These are phyloP conservation scores for Carabus problematicus DNA, from an alignment of 2,888 invertebrate genomes.

Conservation along the genomic window DNA sequence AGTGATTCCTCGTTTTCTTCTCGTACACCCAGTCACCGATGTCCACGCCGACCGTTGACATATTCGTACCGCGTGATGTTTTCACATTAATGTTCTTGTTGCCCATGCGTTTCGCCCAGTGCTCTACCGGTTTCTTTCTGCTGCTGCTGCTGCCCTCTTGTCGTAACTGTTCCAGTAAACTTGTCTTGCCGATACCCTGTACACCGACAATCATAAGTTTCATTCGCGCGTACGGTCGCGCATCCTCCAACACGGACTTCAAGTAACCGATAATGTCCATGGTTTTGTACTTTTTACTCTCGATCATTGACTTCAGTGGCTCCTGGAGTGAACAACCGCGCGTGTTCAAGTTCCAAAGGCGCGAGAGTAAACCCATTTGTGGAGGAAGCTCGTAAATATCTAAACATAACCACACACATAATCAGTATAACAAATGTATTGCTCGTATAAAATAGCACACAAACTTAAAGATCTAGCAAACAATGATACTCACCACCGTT, in stretches of 20 bases:
- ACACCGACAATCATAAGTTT: slow-evolving; percentile 96
- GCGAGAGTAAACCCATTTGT: slow-evolving; percentile 90
- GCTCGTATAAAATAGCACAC: not conserved
- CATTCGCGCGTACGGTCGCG: slow-evolving; percentile 92
- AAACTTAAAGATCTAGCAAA: not conserved
- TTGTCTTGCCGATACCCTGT: slow-evolving; percentile 88
- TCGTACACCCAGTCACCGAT: slow-evolving; percentile 95
- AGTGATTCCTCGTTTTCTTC: slow-evolving; percentile 77
- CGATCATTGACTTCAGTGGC: slow-evolving; percentile 89
- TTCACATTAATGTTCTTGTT: slow-evolving; percentile 82
- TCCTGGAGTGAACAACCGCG: slow-evolving; percentile 88
- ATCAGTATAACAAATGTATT: slow-evolving; percentile 15
- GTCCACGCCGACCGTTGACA: slow-evolving; percentile 98
- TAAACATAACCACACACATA: no score
- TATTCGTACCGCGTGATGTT: slow-evolving; percentile 77
- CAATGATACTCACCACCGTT: slow-evolving; percentile 69
- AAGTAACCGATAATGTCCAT: slow-evolving; percentile 94
- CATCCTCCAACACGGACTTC: slow-evolving; percentile 87
- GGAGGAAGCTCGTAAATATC: slow-evolving; percentile 90
- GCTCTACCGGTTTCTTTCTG: slow-evolving; percentile 77
- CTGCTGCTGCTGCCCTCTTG: slow-evolving; percentile 85
- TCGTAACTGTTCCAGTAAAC: slow-evolving; percentile 84
- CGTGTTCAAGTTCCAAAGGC: slow-evolving; percentile 96
- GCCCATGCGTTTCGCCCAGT: slow-evolving; percentile 96
- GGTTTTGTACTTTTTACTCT: slow-evolving; percentile 91